Conservation (phyloP, 2,797 vertebrate genomes). For the Siniperca scherzeri region DNA sequence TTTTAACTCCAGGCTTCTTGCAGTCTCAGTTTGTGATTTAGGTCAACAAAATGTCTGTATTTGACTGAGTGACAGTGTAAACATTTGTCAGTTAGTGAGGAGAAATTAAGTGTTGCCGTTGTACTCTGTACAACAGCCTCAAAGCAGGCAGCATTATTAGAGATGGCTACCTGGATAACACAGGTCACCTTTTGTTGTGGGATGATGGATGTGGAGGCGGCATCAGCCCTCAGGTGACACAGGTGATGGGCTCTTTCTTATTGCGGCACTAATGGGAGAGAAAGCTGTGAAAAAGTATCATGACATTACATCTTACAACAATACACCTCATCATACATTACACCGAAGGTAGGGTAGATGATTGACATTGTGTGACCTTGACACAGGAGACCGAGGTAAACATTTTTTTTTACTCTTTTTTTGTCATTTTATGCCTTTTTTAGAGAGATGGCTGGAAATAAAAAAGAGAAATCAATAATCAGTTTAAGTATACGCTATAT, state of each 20-base stretch:
- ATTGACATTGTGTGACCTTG: not conserved
- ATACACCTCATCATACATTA: too few relatives aligned
- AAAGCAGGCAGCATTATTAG: conserved; percentile 28
- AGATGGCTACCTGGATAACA: conserved; percentile 31
- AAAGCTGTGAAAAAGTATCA: conserved; percentile 13
- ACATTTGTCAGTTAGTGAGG: not conserved
- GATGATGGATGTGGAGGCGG: conserved; percentile 54
- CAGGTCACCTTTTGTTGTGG: conserved; percentile 56
- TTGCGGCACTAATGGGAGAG: conserved; percentile 48
- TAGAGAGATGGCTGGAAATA: too few relatives aligned
- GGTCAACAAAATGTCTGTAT: not conserved
- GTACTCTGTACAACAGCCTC: not conserved
- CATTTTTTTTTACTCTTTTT: too few relatives aligned
- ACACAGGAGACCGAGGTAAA: too few relatives aligned
- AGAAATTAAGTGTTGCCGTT: not conserved
- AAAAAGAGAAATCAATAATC: not conserved
- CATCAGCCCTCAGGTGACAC: conserved; percentile 45
- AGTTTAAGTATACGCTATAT: too few relatives aligned
- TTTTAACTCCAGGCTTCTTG: not conserved
- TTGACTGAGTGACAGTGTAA: not conserved
- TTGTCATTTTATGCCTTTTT: too few relatives aligned
- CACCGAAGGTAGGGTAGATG: not conserved
- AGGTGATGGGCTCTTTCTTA: conserved; percentile 48
- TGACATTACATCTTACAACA: too few relatives aligned
- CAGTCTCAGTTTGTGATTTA: not conserved